Conservation (phyloP, 2,888 invertebrate species). For the Heteromurus nitidus region DNA sequence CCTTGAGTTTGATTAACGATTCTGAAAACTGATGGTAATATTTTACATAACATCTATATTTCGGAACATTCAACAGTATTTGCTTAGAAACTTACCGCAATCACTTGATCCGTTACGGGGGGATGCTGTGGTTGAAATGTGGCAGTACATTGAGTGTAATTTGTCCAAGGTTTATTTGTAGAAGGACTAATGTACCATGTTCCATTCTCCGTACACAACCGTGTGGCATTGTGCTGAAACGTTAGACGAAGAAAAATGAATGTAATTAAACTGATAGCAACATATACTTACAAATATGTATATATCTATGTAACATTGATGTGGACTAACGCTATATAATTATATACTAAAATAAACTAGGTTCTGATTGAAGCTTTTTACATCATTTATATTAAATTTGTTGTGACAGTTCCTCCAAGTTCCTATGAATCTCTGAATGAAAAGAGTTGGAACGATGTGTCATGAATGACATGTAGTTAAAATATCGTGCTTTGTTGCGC, state of each 20-base stretch:
- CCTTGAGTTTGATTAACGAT: too few species aligned
- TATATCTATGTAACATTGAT: conserved; percentile 66
- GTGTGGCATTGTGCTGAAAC: conserved; percentile 77
- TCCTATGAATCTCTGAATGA: too few species aligned
- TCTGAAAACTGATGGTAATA: too few species aligned
- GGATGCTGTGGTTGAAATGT: conserved; percentile 15
- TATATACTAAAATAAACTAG: not conserved
- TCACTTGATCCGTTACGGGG: conserved; percentile 43
- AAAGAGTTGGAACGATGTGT: too few species aligned
- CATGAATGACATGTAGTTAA: too few species aligned
- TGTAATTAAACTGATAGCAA: too few species aligned
- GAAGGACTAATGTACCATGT: conserved; percentile 77
- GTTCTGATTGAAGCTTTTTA: not conserved
- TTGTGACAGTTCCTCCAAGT: not conserved
- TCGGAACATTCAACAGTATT: too few species aligned
- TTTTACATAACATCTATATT: too few species aligned
- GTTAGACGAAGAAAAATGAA: too few species aligned
- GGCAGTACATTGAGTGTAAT: conserved; percentile 66
- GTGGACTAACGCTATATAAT: not conserved
- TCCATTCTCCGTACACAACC: conserved; percentile 77
- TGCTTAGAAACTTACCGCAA: conserved; percentile 65
- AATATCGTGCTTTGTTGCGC: too few species aligned
- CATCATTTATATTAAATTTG: not conserved
- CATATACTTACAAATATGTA: too few species aligned
- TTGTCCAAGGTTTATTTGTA: conserved; percentile 76